A percentile compares a stretch with the other conserved stretches of the same genome.
These are phyloP conservation scores for Mormyrus proboscirostris DNA, from an alignment of 2,797 vertebrate species.

Conservation along the genomic window DNA sequence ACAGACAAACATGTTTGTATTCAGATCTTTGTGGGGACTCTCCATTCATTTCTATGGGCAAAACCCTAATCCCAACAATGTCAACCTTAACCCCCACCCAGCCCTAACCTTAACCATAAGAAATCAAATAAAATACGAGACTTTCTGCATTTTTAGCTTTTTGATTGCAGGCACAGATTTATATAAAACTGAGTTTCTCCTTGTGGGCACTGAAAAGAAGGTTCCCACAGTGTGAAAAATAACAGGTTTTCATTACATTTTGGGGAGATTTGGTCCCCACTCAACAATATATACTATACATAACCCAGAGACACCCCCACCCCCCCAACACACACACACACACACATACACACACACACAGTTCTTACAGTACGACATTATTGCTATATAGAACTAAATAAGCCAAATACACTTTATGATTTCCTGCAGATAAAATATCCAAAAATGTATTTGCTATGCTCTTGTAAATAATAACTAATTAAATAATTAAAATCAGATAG, in stretches of 20 bases:
- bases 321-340: not conserved
- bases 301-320: not conserved
- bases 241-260: not conserved
- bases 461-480: not conserved
- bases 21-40: not conserved
- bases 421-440: not conserved
- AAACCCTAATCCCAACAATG: not conserved
- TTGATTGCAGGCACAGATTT: not conserved
- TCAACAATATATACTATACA: not conserved
- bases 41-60: not conserved
- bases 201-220: not conserved
- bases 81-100: not conserved
- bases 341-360: not conserved
- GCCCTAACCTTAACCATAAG: not conserved
- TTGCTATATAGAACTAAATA: not conserved
- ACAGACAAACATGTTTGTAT: not conserved
- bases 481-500: not conserved
- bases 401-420: not conserved
- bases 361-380: not conserved
- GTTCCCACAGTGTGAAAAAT: not conserved
- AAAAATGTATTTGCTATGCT: not conserved
- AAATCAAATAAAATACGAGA: not conserved
- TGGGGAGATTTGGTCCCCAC: not conserved
- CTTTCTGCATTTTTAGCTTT: not conserved
- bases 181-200: not conserved